phyloP scores from a whole-genome alignment of 2,113 vertebrate genomes.

The Hemichromis elongatus region DNA sequence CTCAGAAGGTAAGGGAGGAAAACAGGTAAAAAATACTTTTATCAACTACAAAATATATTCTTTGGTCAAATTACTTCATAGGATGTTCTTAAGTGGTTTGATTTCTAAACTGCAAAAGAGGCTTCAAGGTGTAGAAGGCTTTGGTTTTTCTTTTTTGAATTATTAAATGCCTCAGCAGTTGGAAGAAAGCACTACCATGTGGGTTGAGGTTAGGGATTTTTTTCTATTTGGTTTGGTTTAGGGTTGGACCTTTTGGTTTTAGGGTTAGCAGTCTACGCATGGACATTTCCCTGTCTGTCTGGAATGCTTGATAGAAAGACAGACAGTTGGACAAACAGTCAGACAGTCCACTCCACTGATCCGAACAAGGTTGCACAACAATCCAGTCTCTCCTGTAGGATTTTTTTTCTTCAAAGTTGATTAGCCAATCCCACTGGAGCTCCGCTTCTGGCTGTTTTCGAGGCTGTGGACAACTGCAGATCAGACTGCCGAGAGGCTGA shows the following conservation, averaged over 20 bases:
- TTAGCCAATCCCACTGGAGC: conserved; percentile 78
- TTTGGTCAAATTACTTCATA: conserved; percentile 59
- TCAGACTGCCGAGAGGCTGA: conserved; percentile 75
- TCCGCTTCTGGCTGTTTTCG: conserved; percentile 70
- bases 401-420: conserved; percentile 71
- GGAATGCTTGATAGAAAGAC: conserved; percentile 65
- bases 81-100: conserved; percentile 22
- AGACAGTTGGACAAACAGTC: conserved; percentile 35
- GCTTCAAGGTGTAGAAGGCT: conserved; percentile 60
- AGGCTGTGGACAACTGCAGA: conserved; percentile 64
- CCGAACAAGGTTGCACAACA: conserved; percentile 72
- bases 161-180: conserved; percentile 75
- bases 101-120: conserved; percentile 8
- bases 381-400: conserved; percentile 61
- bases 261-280: conserved; percentile 54
- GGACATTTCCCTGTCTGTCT: conserved; percentile 54
- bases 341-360: conserved; percentile 66
- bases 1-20: conserved; percentile 14
- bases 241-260: conserved; percentile 8
- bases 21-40: conserved; percentile 27
- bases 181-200: conserved; percentile 92
- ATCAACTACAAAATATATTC: conserved; percentile 54
- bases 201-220: conserved; percentile 73
- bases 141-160: conserved; percentile 56
- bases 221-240: conserved; percentile 14